Evolutionary conservation across 2,113 vertebrate genomes (phyloP).

Genomic region (Aldabrachelys gigantea): DNA sequence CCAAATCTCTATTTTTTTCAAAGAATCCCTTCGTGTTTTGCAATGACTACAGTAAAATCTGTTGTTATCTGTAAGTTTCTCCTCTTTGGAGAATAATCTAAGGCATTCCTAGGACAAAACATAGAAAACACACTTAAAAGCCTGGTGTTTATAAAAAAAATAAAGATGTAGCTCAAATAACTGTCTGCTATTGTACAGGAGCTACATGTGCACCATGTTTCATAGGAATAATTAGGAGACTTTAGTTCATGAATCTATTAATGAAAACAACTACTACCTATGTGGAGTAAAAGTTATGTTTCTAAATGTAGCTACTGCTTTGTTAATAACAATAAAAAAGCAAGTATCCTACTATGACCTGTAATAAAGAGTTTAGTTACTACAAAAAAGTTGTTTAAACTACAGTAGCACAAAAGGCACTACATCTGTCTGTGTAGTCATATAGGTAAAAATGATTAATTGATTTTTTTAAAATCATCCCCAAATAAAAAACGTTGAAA

Average conservation of each 20-base stretch:
- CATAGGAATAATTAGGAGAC: not conserved
- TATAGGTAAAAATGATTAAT: not conserved
- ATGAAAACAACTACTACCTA: not conserved
- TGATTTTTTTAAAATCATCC: not conserved
- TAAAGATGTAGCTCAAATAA: not conserved
- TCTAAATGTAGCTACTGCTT: not conserved
- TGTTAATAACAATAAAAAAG: not conserved
- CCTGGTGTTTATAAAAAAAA: accelerated
- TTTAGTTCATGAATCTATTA: not conserved
- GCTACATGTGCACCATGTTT: not conserved
- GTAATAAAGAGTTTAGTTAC: not conserved
- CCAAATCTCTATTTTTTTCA: conserved; percentile 99
- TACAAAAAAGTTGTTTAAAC: not conserved
- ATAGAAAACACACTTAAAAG: not conserved
- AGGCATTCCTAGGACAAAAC: conserved; percentile 89
- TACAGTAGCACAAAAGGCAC: not conserved
- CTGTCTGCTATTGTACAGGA: not conserved
- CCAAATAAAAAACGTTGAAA: not conserved
- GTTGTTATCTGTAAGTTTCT: conserved; percentile 96
- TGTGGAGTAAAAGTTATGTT: not conserved
- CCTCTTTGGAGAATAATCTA: conserved; percentile 97
- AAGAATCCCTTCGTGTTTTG: conserved; percentile 92
- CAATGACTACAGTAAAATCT: conserved; percentile 97
- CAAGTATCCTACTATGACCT: not conserved
- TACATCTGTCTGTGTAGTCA: not conserved